Base-by-base conservation (phyloP, 2,888 invertebrate species). In the Sarcophaga rosellei region DNA sequence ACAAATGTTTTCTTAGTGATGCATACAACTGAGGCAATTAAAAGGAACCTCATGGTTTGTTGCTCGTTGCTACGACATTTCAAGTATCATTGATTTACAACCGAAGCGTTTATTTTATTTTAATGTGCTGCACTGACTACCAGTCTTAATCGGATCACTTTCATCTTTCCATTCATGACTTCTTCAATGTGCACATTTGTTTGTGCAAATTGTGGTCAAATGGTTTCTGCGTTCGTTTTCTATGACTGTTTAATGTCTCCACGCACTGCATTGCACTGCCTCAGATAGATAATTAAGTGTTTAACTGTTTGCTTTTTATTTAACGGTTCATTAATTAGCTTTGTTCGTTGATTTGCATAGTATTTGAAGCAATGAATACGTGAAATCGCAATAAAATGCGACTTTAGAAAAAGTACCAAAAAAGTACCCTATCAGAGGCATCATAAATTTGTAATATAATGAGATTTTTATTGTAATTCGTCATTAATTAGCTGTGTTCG, bases 281-380 rank as follows among this genome's bases (percentile, higher is more conserved):
- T n/a, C n/a, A n/a, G 23, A 73, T 21, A 45, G 6, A 4, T 57
- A 65, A 23, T 63, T 73, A 57, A 80, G 66, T 25, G 72, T 59
- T 72, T 72, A 65, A 57, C 3, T 17, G 63, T 8, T 1, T 8
- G 35, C 1, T 8, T 35, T 35, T 35, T 35, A 10, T 35, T 65
- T 80, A 73, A 79, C 72, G 65, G 65, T 72, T 45, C 59, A 79
- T 65, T 72, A 65, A 72, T 65, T 73, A 70, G 44, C 20, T 63
- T 57, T 10, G 35, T 35, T 35, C 35, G 1, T 35, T 35, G 8
- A 35, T 35, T 35, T 35, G 35, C 35, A 35, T 10, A 35, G 35
- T 35, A 35, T 8, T 35, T 35, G 35, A 35, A 10, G 10, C 35
- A 35, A 10, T 35, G 35, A 35, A 35, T 35, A 10, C 10, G 8